Evolutionary conservation across 2,888 invertebrate genomes (phyloP), one percentile per base, ranked within the genome.

Genomic region (Ophion ventricosus): DNA sequence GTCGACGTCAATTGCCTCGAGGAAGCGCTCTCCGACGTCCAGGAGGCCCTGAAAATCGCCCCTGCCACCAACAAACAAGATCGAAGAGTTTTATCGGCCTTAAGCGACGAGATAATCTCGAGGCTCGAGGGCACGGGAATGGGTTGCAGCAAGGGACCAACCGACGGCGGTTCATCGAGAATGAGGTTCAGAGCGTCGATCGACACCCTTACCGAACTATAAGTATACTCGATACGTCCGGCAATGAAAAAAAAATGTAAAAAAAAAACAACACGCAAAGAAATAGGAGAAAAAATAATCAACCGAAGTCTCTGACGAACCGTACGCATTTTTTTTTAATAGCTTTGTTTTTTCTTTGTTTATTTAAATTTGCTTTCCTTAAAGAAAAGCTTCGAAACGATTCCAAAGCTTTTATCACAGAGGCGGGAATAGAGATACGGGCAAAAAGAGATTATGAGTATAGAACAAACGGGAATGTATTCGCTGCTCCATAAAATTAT

Each of bases 21-120:
- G 87, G 94, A 95, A 74, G 98, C 98, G 0, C 94, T 98, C 25
- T 95, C 95, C 1, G 98, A 98, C 92, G 96, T 98, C 14, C 95
- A 96, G 87, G 96, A 97, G 91, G 98, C 98, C 0, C 92, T 97
- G 63, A 93, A 91, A 40, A 89, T 92, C 10, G 96, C 97, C 0
- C 97, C 97, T 0, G 94, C 96, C 20, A 95, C 95, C 83, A 97
- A 96, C 90, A 92, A 95, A 11, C 96, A 97, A 89, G 96, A 97
- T 54, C 95, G 96, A 70, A 95, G 96, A 84, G 96, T 97, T 3
- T 94, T 97, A n/a, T 94, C 95, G 69, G 95, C 96, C 14, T 94
- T 98, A 3, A 95, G 96, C 88, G 97, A 97, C 83, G 97, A 98
- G 91, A 95, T 97, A 75, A 91, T 95, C 87, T 92, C 93, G 2